Conservation (phyloP, 2,888 invertebrate genomes). For the Coleophora deauratella region DNA sequence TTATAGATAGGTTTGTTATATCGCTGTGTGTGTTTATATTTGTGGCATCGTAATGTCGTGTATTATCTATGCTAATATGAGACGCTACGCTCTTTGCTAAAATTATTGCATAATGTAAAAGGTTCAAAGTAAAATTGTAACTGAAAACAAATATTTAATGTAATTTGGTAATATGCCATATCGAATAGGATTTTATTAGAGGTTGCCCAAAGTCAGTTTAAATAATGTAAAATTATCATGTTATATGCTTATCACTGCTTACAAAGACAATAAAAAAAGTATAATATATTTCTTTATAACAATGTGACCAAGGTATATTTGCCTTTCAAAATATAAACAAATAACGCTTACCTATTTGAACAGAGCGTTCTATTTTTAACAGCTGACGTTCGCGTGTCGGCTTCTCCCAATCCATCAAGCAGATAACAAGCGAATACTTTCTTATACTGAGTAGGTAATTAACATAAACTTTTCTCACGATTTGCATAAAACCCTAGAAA, state of each 20-base stretch:
- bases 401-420: conserved; percentile 52
- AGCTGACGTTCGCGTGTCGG: conserved; percentile 33
- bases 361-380: background rate
- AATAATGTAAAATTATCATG: too few relatives aligned
- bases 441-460: background rate
- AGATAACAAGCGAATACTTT: conserved; percentile 55
- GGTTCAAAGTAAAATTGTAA: too few relatives aligned
- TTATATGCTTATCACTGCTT: too few relatives aligned
- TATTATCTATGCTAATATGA: conserved; percentile 18
- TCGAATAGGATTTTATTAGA: too few relatives aligned
- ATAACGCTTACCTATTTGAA: conserved; percentile 14
- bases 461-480: background rate
- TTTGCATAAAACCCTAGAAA: conserved; percentile 51
- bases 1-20: conserved; percentile 16
- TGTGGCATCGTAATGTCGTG: conserved; percentile 1
- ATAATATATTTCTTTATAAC: too few relatives aligned
- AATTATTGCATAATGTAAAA: too few relatives aligned
- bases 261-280: too few relatives aligned
- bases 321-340: too few relatives aligned
- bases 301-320: too few relatives aligned
- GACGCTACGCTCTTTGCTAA: background rate
- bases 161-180: too few relatives aligned
- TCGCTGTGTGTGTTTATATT: conserved; percentile 1
- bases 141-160: too few relatives aligned
- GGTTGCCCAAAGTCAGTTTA: too few relatives aligned